phyloP scores from a whole-genome alignment of 1,140 invertebrate genomes.

The Gonatopus flavifemur region DNA sequence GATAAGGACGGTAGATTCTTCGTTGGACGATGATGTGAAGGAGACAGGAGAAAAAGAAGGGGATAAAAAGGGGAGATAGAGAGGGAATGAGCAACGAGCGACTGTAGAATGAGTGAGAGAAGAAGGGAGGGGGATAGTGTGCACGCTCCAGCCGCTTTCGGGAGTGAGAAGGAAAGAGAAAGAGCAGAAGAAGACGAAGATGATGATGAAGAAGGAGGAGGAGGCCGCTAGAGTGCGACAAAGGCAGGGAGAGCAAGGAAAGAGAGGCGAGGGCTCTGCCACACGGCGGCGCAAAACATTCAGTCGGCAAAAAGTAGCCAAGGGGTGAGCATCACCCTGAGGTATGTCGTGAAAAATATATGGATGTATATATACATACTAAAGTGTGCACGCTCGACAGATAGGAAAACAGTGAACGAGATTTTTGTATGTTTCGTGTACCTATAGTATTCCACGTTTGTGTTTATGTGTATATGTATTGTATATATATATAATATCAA shows the following conservation, averaged over 20 bases:
- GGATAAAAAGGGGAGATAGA: neutral
- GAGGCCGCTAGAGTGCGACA: neutral
- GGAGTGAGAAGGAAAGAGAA: neutral
- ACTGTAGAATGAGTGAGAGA: neutral
- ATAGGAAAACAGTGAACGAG: too few species aligned
- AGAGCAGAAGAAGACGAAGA: too few species aligned
- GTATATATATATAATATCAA: too few species aligned
- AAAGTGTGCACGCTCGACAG: too few species aligned
- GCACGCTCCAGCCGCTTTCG: slow-evolving; percentile 37
- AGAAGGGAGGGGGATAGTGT: slow-evolving; percentile 5
- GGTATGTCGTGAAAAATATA: too few species aligned
- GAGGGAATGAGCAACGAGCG: slow-evolving; percentile 10
- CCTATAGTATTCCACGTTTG: too few species aligned
- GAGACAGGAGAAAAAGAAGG: too few species aligned
- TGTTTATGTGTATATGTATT: too few species aligned
- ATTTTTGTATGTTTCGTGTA: too few species aligned
- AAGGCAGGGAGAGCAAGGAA: neutral
- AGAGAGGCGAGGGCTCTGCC: slow-evolving; percentile 33
- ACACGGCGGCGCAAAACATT: slow-evolving; percentile 56
- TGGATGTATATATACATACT: too few species aligned
- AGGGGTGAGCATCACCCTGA: slow-evolving; percentile 56
- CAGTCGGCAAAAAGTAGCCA: slow-evolving; percentile 61
- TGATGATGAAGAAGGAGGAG: neutral
- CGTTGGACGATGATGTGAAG: too few species aligned
- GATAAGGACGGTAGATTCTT: too few species aligned